Evolutionary conservation across 2,113 vertebrate genomes (phyloP).

Genomic region (Mus spicilegus): DNA sequence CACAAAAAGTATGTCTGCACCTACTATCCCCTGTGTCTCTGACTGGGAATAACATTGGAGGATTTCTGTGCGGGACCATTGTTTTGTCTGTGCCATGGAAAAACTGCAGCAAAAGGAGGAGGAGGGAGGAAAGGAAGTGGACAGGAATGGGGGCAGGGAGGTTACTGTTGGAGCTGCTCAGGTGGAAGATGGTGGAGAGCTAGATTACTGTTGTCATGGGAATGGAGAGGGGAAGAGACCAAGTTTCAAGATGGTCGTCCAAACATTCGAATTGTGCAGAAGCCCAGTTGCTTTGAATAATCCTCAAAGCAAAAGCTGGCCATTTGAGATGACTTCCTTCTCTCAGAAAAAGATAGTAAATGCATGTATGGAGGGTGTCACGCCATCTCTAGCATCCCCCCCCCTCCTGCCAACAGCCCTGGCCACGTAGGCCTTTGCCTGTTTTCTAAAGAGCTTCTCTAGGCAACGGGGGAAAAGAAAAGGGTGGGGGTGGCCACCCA

Average conservation of each 20-base stretch:
- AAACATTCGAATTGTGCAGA: constrained; percentile 26
- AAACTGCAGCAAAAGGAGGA: not conserved
- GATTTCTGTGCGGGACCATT: constrained; percentile 9
- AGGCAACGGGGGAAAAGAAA: constrained; percentile 56
- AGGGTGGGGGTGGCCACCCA: constrained; percentile 40
- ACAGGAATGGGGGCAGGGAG: not conserved
- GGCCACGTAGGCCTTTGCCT: constrained; percentile 12
- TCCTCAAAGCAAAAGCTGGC: constrained; percentile 49
- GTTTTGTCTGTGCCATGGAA: not conserved
- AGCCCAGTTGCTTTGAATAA: constrained; percentile 37
- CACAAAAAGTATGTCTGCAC: constrained; percentile 4
- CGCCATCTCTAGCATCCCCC: not conserved
- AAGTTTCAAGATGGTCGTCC: not conserved
- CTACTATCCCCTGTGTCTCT: not conserved
- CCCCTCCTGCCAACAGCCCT: not conserved
- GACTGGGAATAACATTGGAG: not conserved
- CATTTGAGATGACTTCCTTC: constrained; percentile 57
- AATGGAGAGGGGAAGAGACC: constrained; percentile 16
- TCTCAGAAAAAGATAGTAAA: not conserved
- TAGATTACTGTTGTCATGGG: not conserved
- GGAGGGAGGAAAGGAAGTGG: not conserved
- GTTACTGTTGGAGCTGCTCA: not conserved
- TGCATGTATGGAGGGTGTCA: not conserved
- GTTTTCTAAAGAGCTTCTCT: constrained; percentile 72
- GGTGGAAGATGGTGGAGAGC: constrained; percentile 12